Evolutionary conservation across 2,113 vertebrate species (phyloP).

Genomic region (Actenoides hombroni): DNA sequence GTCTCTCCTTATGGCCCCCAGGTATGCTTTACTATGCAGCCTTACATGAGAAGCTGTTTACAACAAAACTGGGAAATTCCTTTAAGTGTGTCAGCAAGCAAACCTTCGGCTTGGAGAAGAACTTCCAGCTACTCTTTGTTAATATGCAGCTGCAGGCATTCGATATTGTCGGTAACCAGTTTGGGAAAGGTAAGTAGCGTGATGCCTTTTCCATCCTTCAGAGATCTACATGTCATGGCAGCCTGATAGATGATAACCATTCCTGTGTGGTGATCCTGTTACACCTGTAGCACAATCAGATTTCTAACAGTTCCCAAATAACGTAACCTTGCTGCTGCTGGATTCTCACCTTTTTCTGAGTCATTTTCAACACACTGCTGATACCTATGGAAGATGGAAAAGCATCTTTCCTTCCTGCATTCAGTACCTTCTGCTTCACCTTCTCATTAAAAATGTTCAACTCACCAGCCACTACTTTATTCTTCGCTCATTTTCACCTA

Average conservation of each 20-base stretch:
- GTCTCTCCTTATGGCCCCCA: not conserved
- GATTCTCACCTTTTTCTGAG: not conserved
- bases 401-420: not conserved
- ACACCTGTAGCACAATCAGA: not conserved
- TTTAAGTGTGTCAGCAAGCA: slow-evolving; percentile 82
- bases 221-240: not conserved
- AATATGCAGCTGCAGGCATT: slow-evolving; percentile 87
- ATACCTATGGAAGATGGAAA: not conserved
- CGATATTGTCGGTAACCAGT: slow-evolving; percentile 62
- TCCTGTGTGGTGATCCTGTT: not conserved
- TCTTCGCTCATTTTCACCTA: not conserved
- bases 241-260: not conserved
- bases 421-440: not conserved
- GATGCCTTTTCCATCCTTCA: not conserved
- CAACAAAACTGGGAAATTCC: slow-evolving; percentile 69
- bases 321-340: not conserved
- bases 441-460: not conserved
- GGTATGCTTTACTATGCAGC: slow-evolving; percentile 17
- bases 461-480: not conserved
- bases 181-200: slow-evolving; percentile 80
- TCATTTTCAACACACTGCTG: not conserved
- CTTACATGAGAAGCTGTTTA: slow-evolving; percentile 71
- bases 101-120: slow-evolving; percentile 58
- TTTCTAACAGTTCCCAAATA: not conserved
- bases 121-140: slow-evolving; percentile 75